Evolutionary conservation across 2,888 invertebrate species (phyloP).

Genomic region (Micoletzkya japonica): DNA sequence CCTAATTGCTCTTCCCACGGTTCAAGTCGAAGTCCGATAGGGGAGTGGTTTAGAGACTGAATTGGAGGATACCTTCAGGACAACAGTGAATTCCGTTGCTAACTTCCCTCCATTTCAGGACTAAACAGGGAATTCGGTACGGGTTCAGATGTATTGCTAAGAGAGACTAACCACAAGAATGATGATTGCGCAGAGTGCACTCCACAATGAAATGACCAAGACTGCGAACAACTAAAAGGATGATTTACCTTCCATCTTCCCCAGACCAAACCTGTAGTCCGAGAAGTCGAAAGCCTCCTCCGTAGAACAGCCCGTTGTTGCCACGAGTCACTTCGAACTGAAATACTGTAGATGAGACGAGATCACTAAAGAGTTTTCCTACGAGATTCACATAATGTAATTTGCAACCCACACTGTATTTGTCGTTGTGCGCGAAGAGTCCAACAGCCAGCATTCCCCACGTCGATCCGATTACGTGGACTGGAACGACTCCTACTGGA

Average conservation of each 20-base stretch:
- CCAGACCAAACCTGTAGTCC: constrained; percentile 33
- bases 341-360: too few relatives aligned
- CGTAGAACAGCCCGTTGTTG: constrained; percentile 43
- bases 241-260: not conserved
- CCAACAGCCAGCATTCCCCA: constrained; percentile 61
- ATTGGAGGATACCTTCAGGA: too few relatives aligned
- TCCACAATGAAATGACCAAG: constrained; percentile 38
- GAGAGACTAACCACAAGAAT: constrained; percentile 35
- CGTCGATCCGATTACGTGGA: constrained; percentile 55
- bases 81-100: too few relatives aligned
- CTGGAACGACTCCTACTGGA: constrained; percentile 58
- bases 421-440: constrained; percentile 48
- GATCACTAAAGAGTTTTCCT: too few relatives aligned
- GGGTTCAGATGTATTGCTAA: not conserved
- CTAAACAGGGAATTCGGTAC: not conserved
- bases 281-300: constrained; percentile 46
- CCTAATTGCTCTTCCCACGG: constrained; percentile 59
- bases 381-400: not conserved
- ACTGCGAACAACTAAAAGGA: constrained; percentile 32
- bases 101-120: too few relatives aligned
- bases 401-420: constrained; percentile 28
- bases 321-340: constrained; percentile 36
- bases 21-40: constrained; percentile 51
- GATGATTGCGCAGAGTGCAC: constrained; percentile 36
- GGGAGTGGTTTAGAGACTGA: constrained; percentile 48